Evolutionary conservation across 2,113 vertebrate genomes (phyloP).

Genomic region (Loxodonta africana): DNA sequence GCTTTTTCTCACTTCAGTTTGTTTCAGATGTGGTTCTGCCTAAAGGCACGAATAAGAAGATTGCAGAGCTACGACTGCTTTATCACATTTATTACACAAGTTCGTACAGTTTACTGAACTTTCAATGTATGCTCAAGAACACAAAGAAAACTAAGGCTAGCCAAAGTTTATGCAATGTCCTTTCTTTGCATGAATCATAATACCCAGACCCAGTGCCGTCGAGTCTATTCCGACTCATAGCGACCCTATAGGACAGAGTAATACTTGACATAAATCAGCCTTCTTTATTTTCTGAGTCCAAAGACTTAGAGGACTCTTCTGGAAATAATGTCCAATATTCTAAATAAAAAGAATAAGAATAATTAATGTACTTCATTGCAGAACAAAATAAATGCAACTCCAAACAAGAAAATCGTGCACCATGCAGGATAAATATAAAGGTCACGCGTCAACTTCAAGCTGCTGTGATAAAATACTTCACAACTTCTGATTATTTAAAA

Average conservation of each 20-base stretch:
- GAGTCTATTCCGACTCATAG: no score
- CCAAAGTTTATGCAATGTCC: neutral
- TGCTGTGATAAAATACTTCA: neutral
- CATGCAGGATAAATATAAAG: neutral
- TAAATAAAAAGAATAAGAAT: conserved; percentile 50
- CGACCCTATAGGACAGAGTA: no score
- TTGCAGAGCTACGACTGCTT: neutral
- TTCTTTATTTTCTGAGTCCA: conserved; percentile 60
- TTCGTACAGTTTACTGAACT: neutral
- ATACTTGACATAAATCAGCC: conserved; percentile 26
- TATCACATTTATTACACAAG: neutral
- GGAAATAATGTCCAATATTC: conserved; percentile 27
- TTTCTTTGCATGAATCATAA: conserved; percentile 45
- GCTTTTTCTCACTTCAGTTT: neutral
- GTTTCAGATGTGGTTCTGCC: neutral
- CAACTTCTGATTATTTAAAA: conserved; percentile 19
- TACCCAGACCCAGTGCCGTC: no score
- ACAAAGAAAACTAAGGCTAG: conserved; percentile 51
- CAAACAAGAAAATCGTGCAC: conserved; percentile 32
- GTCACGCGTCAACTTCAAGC: conserved; percentile 34
- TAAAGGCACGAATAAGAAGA: neutral
- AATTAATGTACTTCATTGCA: conserved; percentile 23
- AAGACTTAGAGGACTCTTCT: conserved; percentile 34
- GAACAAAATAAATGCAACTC: neutral
- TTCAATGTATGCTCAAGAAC: conserved; percentile 48